phyloP scores from a whole-genome alignment of 2,113 vertebrate genomes.

The Pristiophorus japonicus region DNA sequence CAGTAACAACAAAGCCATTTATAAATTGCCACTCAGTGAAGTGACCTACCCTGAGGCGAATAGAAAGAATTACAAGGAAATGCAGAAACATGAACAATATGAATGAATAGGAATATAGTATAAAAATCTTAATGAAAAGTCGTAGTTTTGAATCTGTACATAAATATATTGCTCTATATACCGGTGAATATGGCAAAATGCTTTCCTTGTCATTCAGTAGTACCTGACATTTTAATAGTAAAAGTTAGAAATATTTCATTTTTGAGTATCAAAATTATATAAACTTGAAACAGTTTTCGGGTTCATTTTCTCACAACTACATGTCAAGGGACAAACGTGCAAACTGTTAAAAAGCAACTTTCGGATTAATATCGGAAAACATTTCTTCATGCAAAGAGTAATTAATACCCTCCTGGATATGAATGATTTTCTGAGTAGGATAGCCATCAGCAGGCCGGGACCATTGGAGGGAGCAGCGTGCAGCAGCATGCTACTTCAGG shows the following conservation, averaged over 20 bases:
- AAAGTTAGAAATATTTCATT: not conserved
- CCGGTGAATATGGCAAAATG: not conserved
- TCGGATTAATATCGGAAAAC: not conserved
- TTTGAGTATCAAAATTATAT: not conserved
- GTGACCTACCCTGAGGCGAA: conserved; percentile 90
- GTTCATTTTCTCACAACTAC: not conserved
- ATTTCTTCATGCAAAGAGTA: not conserved
- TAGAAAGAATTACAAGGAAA: conserved; percentile 62
- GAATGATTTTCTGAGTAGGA: not conserved
- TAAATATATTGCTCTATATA: not conserved
- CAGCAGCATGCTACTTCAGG: too few relatives aligned
- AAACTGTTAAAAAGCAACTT: not conserved
- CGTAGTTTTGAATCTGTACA: not conserved
- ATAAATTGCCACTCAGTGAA: conserved; percentile 79
- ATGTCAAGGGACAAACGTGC: too few relatives aligned
- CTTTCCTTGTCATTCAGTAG: not conserved
- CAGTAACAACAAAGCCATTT: conserved; percentile 66
- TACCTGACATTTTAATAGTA: not conserved
- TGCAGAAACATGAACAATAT: conserved; percentile 53
- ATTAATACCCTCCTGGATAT: not conserved
- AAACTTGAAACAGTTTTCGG: not conserved
- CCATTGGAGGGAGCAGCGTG: too few relatives aligned
- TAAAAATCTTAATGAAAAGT: conserved; percentile 7
- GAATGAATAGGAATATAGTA: not conserved
- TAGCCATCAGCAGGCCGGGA: too few relatives aligned